These are phyloP conservation scores for Propithecus coquereli DNA, from an alignment of 2,113 vertebrate genomes.

Conservation along the genomic window DNA sequence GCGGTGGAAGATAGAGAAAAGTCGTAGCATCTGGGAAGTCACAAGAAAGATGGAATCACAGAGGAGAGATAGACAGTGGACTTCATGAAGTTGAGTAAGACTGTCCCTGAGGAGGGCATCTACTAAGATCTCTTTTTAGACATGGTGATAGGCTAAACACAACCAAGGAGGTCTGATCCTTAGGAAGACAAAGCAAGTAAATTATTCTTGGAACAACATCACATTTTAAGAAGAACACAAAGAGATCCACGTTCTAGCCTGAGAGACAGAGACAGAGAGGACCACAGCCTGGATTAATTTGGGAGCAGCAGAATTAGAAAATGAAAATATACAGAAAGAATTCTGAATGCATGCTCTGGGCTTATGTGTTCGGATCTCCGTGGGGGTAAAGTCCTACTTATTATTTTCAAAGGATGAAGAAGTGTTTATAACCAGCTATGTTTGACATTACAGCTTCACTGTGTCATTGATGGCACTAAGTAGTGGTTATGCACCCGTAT, in stretches of 20 bases:
- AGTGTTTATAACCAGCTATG: neutral
- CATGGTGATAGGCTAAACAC: neutral
- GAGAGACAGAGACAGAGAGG: neutral
- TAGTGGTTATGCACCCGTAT: neutral
- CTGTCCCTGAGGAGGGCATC: neutral
- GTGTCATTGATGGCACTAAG: neutral
- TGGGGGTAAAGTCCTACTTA: neutral
- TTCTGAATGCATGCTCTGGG: neutral
- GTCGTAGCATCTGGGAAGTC: neutral
- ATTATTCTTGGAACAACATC: neutral
- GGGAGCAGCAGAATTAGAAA: constrained; percentile 2
- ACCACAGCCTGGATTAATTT: neutral
- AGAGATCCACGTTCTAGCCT: neutral
- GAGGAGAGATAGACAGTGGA: neutral
- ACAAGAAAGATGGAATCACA: neutral
- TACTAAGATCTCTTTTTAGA: neutral
- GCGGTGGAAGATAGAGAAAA: neutral
- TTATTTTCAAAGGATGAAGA: neutral
- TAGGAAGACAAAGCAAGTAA: neutral
- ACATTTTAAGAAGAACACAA: neutral
- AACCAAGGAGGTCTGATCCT: neutral
- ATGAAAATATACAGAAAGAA: neutral
- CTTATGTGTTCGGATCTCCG: neutral
- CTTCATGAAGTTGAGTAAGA: neutral
- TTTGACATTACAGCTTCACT: neutral